phyloP scores from a whole-genome alignment of 1,140 invertebrate genomes.

The Zaprionus kolodkinae region DNA sequence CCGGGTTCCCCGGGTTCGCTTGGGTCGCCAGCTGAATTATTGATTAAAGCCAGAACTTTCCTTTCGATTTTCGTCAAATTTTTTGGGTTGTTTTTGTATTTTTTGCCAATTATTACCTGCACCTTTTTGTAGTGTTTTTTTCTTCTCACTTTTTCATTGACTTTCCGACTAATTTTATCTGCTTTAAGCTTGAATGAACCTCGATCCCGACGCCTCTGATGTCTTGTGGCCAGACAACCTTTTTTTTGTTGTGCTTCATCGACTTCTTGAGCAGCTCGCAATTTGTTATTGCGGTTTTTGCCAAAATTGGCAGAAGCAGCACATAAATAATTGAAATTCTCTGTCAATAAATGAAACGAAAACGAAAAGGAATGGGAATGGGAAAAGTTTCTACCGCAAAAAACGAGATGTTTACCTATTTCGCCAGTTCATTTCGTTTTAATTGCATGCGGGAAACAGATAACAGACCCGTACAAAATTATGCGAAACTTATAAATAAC shows the following conservation, averaged over 20 bases:
- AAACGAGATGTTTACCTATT: slow-evolving; percentile 21
- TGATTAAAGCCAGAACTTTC: slow-evolving; percentile 56
- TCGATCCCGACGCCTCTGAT: slow-evolving; percentile 6
- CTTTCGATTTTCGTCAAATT: slow-evolving; percentile 8
- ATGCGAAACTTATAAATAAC: slow-evolving; percentile 64
- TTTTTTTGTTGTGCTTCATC: slow-evolving; percentile 36
- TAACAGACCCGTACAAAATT: not conserved
- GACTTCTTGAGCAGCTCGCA: slow-evolving; percentile 17
- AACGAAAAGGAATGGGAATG: slow-evolving; percentile 9
- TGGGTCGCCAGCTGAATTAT: slow-evolving; percentile 68
- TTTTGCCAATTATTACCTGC: slow-evolving; percentile 43
- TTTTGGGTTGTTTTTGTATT: not conserved
- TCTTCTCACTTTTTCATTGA: slow-evolving; percentile 1
- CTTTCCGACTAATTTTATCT: slow-evolving; percentile 36
- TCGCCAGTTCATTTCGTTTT: not conserved
- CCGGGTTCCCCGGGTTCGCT: slow-evolving; percentile 28
- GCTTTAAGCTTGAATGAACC: slow-evolving; percentile 37
- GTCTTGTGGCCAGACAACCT: slow-evolving; percentile 31
- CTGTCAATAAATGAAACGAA: slow-evolving; percentile 44
- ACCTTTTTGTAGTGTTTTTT: slow-evolving; percentile 12
- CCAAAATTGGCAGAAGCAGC: slow-evolving; percentile 20
- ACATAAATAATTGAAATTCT: slow-evolving; percentile 37
- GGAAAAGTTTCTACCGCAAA: not conserved
- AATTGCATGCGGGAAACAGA: slow-evolving; percentile 6
- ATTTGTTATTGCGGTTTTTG: slow-evolving; percentile 64